phyloP scores from a whole-genome alignment of 2,888 invertebrate genomes.

The Acrobasis consociella region DNA sequence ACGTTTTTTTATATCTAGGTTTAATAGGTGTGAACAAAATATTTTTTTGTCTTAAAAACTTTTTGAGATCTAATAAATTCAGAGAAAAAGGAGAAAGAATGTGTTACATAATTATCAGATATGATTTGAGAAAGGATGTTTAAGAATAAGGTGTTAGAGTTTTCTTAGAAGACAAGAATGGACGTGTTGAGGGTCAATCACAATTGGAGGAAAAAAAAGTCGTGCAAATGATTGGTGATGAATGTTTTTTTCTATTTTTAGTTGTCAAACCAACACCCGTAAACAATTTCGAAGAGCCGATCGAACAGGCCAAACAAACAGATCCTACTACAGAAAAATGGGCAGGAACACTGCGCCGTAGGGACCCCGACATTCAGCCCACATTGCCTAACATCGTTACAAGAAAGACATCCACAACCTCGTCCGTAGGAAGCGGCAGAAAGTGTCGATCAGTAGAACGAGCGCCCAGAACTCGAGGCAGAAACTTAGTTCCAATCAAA shows the following conservation, averaged over 20 bases:
- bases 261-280: slow-evolving; percentile 70
- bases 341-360: slow-evolving; percentile 85
- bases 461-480: slow-evolving; percentile 49
- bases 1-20: background rate
- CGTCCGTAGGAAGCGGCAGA: slow-evolving; percentile 62
- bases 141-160: too few species aligned
- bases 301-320: slow-evolving; percentile 58
- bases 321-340: slow-evolving; percentile 84
- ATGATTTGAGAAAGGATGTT: too few species aligned
- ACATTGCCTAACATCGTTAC: slow-evolving; percentile 84
- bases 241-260: slow-evolving; percentile 42
- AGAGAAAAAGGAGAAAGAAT: too few species aligned
- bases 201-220: too few species aligned
- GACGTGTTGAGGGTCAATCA: too few species aligned
- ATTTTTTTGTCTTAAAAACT: too few species aligned
- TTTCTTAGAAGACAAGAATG: too few species aligned
- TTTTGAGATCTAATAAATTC: too few species aligned
- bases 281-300: slow-evolving; percentile 50
- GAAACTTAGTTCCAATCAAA: slow-evolving; percentile 65
- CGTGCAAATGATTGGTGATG: background rate
- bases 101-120: too few species aligned
- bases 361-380: slow-evolving; percentile 86
- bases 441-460: slow-evolving; percentile 76
- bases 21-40: too few species aligned
- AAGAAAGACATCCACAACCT: slow-evolving; percentile 76